Evolutionary conservation across 2,113 vertebrate species (phyloP).

Genomic region (Chaetura pelagica): DNA sequence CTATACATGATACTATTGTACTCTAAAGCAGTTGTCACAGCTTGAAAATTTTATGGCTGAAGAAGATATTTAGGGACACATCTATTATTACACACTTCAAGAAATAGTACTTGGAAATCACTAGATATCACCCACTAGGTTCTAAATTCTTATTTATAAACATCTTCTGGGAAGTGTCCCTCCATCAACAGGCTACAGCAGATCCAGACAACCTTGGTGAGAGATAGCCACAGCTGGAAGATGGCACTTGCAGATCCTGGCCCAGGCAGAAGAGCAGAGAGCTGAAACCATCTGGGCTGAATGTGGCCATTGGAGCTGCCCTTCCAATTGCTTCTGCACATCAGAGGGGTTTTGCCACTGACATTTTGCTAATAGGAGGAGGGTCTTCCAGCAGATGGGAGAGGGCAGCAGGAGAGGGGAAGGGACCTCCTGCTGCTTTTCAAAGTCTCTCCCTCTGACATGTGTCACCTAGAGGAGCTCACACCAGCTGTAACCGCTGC

Average conservation of each 20-base stretch:
- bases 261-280: background rate
- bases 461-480: background rate
- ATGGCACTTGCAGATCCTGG: background rate
- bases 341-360: background rate
- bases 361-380: fast-evolving
- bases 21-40: background rate
- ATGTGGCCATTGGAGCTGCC: fast-evolving
- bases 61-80: background rate
- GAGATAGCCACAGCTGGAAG: background rate
- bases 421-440: background rate
- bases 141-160: background rate
- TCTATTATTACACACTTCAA: background rate
- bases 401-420: background rate
- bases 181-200: background rate
- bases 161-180: background rate
- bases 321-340: fast-evolving
- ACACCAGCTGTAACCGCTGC: background rate
- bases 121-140: background rate
- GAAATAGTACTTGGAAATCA: background rate
- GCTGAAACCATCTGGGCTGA: background rate
- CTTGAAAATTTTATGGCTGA: background rate
- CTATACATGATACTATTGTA: background rate
- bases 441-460: background rate
- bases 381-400: background rate
- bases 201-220: background rate